These are phyloP conservation scores for Rhizomys pruinosus DNA, from an alignment of 2,113 vertebrate genomes.

Conservation along the genomic window DNA sequence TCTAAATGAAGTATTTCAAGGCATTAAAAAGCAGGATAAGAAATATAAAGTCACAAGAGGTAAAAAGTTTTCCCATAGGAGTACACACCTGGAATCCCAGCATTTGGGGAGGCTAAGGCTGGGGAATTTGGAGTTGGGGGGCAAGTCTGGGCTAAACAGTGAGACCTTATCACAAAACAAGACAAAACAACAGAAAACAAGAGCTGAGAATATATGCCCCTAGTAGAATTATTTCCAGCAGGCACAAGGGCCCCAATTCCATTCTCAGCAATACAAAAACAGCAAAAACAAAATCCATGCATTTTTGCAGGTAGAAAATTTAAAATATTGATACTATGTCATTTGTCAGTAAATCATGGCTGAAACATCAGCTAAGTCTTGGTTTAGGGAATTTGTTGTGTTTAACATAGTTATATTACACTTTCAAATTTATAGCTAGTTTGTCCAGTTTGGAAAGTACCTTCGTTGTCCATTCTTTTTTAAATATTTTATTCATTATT, in stretches of 20 bases:
- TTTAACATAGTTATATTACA: neutral
- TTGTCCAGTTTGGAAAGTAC: slow-evolving; percentile 22
- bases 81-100: neutral
- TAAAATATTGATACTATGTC: neutral
- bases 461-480: neutral
- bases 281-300: neutral
- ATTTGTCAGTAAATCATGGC: slow-evolving; percentile 41
- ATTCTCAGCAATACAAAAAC: neutral
- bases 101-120: neutral
- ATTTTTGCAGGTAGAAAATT: slow-evolving; percentile 22
- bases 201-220: neutral
- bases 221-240: neutral
- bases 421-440: slow-evolving; percentile 35
- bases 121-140: neutral
- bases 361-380: neutral
- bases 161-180: neutral
- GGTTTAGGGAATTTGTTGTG: neutral
- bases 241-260: neutral
- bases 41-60: slow-evolving; percentile 42
- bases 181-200: neutral
- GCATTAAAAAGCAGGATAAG: slow-evolving; percentile 38
- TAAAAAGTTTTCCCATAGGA: neutral
- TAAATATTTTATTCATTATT: too few species aligned
- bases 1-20: neutral
- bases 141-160: neutral